Percentiles rank a stretch among this genome's conserved stretches.
phyloP scores from a whole-genome alignment of 2,888 invertebrate species.

The Limenitis camilla region DNA sequence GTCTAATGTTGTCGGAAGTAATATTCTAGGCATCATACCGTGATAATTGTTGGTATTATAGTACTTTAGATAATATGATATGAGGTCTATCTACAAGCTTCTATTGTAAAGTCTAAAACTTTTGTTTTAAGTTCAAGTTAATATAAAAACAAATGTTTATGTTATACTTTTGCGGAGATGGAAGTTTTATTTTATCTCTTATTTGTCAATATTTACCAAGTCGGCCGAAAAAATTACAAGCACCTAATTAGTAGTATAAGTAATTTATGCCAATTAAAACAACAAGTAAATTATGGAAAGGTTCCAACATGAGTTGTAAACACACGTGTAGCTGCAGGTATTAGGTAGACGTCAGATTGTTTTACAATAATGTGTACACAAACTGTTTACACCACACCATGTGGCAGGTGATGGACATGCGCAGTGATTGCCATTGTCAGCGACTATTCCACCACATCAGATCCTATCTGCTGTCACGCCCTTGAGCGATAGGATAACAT shows the following conservation, averaged over 20 bases:
- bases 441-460: slow-evolving; percentile 17
- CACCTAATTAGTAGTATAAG: background rate
- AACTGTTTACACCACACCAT: slow-evolving; percentile 22
- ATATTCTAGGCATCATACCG: no score
- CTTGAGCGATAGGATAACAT: slow-evolving; percentile 11
- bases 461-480: slow-evolving; percentile 16
- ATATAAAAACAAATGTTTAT: no score
- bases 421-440: slow-evolving; percentile 21
- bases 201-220: no score
- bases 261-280: slow-evolving; percentile 2
- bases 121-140: no score
- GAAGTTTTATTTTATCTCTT: no score
- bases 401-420: slow-evolving; percentile 23
- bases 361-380: slow-evolving; percentile 11
- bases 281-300: slow-evolving; percentile 8
- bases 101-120: no score
- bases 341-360: slow-evolving; percentile 7
- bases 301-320: slow-evolving; percentile 6
- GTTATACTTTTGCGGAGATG: no score
- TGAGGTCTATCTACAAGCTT: no score
- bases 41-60: no score
- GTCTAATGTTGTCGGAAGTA: no score
- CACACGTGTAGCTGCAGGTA: background rate
- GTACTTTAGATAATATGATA: no score
- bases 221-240: background rate